Evolutionary conservation across 2,888 invertebrate genomes (phyloP).

Genomic region (Apotomis turbidana): DNA sequence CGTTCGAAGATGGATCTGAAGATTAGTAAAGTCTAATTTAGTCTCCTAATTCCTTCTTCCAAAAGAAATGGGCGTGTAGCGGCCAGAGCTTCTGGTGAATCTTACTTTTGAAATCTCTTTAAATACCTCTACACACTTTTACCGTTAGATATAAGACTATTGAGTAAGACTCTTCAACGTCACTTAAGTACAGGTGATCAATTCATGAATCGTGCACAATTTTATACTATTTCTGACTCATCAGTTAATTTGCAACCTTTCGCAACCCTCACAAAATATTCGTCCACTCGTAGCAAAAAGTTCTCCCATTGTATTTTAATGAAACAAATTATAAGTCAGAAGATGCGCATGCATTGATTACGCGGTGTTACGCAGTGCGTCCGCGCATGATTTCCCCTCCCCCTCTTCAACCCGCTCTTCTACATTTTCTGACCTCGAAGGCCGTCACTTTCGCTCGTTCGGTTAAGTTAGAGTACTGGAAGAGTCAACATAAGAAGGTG

Average conservation of each 20-base stretch:
- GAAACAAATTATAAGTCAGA: constrained; percentile 14
- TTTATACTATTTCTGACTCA: background rate
- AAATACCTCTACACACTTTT: no score
- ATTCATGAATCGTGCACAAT: no score
- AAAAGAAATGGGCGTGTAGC: no score
- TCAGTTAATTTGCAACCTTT: background rate
- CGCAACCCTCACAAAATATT: background rate
- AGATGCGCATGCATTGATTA: constrained; percentile 49
- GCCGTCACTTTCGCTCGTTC: constrained; percentile 36
- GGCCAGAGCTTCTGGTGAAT: no score
- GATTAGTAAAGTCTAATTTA: constrained; percentile 17
- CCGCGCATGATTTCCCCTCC: constrained; percentile 52
- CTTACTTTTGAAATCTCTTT: no score
- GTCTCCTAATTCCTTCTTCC: background rate
- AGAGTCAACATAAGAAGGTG: background rate
- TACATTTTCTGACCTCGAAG: constrained; percentile 47
- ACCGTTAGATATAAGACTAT: no score
- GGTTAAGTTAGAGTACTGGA: constrained; percentile 22
- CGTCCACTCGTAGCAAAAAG: background rate
- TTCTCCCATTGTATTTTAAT: background rate
- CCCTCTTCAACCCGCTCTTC: constrained; percentile 28
- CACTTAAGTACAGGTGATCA: no score
- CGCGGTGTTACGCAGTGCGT: constrained; percentile 57
- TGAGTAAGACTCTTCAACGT: no score
- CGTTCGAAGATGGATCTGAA: constrained; percentile 2